phyloP scores from a whole-genome alignment of 1,140 invertebrate genomes.

The Whitmania pigra region DNA sequence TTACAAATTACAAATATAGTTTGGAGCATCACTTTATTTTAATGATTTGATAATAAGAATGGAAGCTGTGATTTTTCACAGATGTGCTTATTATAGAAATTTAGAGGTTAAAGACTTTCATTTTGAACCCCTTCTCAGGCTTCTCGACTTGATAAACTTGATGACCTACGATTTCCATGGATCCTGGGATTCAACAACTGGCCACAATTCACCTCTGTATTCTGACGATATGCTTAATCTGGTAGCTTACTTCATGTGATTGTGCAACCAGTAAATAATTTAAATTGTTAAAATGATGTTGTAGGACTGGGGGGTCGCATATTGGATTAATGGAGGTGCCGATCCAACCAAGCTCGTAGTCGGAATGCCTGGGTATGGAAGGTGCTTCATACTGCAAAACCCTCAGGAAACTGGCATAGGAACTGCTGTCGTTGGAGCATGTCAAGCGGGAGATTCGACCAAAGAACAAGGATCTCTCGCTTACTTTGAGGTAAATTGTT shows the following conservation, averaged over 20 bases:
- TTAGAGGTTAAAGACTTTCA: too few species aligned
- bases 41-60: too few species aligned
- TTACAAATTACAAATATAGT: too few species aligned
- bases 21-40: too few species aligned
- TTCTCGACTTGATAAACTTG: constrained; percentile 79
- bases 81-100: too few species aligned
- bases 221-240: constrained; percentile 39
- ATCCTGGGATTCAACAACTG: constrained; percentile 57
- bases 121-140: constrained; percentile 38
- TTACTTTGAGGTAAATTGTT: constrained; percentile 60
- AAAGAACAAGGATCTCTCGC: constrained; percentile 77
- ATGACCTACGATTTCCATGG: constrained; percentile 93
- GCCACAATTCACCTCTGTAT: constrained; percentile 79
- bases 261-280: background rate
- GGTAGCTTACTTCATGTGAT: background rate
- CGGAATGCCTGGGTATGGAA: constrained; percentile 75
- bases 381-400: constrained; percentile 59
- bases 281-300: background rate
- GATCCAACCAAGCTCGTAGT: constrained; percentile 62
- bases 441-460: constrained; percentile 62
- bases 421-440: constrained; percentile 57
- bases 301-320: constrained; percentile 17
- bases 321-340: constrained; percentile 64
- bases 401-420: constrained; percentile 70
- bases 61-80: too few species aligned